Base-by-base conservation (phyloP, 2,888 invertebrate species). In the Xestia c-nigrum region DNA sequence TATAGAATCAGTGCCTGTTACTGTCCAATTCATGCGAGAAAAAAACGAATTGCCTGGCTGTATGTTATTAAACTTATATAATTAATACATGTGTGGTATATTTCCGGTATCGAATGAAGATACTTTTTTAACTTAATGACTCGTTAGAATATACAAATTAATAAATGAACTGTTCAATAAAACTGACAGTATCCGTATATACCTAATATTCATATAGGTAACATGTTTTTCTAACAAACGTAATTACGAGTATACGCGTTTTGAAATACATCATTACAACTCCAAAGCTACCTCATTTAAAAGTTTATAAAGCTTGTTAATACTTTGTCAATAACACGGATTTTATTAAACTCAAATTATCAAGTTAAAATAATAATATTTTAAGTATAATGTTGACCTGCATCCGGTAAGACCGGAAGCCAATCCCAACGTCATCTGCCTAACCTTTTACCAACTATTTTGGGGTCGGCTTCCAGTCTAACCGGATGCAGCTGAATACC, bases 271-370 rank as follows among this genome's bases (percentile, higher is more conserved):
- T 71, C 57, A 70, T 75, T 76, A 76, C 38, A 74, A 76, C 47
- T 72, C 31, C 46, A 78, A 83, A 68, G 68, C 59, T 72, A 68
- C 69, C 74, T 79, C 77, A 79, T 78, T 80, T 77, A 80, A 81
- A 85, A 87, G 65, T 85, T 84, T 78, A 70, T 74, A 68, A 72
- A 85, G 76, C 76, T 87, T 84, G 76, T 87, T 81, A 84, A 79
- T 76, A 77, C 74, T 84, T 84, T 63, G 52, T 55, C 55, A 65
- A 81, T 85, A 74, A 77, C 50, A 12, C 76, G 59, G 59, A 78
- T 78, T 83, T 74, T 74, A 71, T 67, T 63, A 46, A 63, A 61
- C 64, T 69, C 71, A 40, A 40, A 66, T 76, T 43, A 76, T 79
- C 52, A 78, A 78, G 72, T 81, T 80, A 84, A 66, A 75, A 78